Evolutionary conservation across 2,113 vertebrate genomes (phyloP).

Genomic region (Cephalopterus ornatus): DNA sequence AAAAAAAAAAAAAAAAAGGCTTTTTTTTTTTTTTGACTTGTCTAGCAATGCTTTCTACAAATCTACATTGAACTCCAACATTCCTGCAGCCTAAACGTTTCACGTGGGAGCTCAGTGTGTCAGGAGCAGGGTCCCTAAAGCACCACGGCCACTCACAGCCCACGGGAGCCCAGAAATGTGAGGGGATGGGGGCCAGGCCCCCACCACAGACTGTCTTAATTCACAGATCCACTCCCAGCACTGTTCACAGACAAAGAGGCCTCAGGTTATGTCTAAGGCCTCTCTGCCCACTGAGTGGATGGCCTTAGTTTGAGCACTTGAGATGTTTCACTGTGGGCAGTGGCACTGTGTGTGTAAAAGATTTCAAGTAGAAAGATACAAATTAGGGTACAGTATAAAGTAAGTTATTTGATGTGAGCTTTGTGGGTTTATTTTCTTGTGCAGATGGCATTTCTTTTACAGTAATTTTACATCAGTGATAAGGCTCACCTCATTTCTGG

Average conservation of each 20-base stretch:
- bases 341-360: accelerated
- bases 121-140: accelerated
- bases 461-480: background rate
- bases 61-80: accelerated
- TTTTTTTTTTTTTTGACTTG: background rate
- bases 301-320: background rate
- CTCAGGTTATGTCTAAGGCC: accelerated
- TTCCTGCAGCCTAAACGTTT: background rate
- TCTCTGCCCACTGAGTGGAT: accelerated
- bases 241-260: accelerated
- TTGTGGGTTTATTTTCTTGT: background rate
- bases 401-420: background rate
- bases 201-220: accelerated
- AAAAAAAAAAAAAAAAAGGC: too few species aligned
- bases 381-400: background rate
- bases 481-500: background rate
- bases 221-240: background rate
- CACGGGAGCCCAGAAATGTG: accelerated
- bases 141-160: accelerated
- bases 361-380: too few species aligned
- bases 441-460: background rate
- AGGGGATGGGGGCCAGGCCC: background rate
- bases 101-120: accelerated
- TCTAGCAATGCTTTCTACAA: background rate
- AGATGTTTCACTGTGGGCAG: background rate